Evolutionary conservation across 2,113 vertebrate genomes (phyloP), one percentile per base, ranked within the genome.

Genomic region (Scomber scombrus): DNA sequence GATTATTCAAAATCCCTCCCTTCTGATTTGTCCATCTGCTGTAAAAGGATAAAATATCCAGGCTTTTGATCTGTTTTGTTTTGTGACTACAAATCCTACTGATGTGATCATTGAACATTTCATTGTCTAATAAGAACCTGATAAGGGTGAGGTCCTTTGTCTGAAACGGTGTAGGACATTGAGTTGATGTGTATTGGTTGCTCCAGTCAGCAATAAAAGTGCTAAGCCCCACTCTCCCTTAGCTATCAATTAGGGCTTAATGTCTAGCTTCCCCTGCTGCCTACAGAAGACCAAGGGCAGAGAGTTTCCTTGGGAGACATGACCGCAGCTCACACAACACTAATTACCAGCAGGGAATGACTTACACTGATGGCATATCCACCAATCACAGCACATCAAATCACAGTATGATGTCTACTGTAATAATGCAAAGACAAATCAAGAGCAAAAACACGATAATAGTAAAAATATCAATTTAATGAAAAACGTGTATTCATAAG

Each of bases 181-280:
- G 58, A 63, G 61, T 31, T 66, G 86, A 84, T 80, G 76, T 74
- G 81, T 71, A 81, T 80, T 56, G 55, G 83, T 68, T 77, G 68
- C 79, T 84, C 60, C 50, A 69, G 85, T 92, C 92, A 89, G 89
- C 85, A 92, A 75, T 87, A 90, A 84, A 83, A 51, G 63, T 56
- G 75, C 70, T 82, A 85, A 90, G 84, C 73, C 84, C 81, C 72
- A 3, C 73, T 83, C 85, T 88, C 80, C 84, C 87, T 69, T 72
- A 80, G 87, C 88, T 82, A 88, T 93, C 85, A 84, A 91, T 91
- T 90, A 91, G 80, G 74, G 80, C 78, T 81, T 88, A 89, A 85
- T 91, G 86, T 87, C 77, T 71, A 77, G 49, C 81, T 78, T 74
- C 71, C 67, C 76, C 76, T 40, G 65, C 85, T 83, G 85, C 79